phyloP scores from a whole-genome alignment of 2,113 vertebrate genomes.

The Trichomycterus rosablanca region DNA sequence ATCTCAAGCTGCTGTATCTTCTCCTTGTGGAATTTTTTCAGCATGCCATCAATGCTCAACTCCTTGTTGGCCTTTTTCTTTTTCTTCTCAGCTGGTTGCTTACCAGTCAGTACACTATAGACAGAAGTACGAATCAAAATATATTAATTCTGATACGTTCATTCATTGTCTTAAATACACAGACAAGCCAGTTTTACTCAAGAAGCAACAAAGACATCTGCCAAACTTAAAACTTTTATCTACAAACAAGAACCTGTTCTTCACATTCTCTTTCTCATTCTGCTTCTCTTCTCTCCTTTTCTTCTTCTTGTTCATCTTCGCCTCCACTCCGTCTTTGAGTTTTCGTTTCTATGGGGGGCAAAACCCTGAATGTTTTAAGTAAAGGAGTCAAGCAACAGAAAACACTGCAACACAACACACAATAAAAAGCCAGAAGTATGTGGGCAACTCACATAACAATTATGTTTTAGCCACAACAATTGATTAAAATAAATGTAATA shows the following conservation, averaged over 20 bases:
- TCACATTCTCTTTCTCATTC: not conserved
- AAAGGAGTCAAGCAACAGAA: not conserved
- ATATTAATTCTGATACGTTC: too few species aligned
- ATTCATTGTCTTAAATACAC: too few species aligned
- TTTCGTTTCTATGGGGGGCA: constrained; percentile 74
- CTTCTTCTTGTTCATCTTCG: constrained; percentile 75
- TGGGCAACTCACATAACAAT: too few species aligned
- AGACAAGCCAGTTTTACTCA: not conserved
- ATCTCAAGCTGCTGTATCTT: constrained; percentile 65
- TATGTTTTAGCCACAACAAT: too few species aligned
- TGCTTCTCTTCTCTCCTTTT: constrained; percentile 65
- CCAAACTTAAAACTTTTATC: not conserved
- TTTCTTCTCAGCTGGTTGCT: constrained; percentile 54
- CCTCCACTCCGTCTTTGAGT: constrained; percentile 68
- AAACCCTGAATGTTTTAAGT: not conserved
- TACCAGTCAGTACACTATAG: not conserved
- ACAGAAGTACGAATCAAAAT: not conserved
- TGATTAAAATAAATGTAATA: too few species aligned
- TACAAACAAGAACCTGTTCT: not conserved
- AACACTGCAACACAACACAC: not conserved
- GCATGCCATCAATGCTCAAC: constrained; percentile 81
- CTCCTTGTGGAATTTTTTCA: constrained; percentile 87
- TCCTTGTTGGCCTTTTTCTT: constrained; percentile 72
- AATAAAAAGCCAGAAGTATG: not conserved
- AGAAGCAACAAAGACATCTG: not conserved